Percentiles rank a stretch among this genome's conserved stretches.
These are phyloP conservation scores for Rhopilema esculentum DNA, from an alignment of 30 jellyfish, hydroid and myxozoan genomes.

Conservation along the genomic window DNA sequence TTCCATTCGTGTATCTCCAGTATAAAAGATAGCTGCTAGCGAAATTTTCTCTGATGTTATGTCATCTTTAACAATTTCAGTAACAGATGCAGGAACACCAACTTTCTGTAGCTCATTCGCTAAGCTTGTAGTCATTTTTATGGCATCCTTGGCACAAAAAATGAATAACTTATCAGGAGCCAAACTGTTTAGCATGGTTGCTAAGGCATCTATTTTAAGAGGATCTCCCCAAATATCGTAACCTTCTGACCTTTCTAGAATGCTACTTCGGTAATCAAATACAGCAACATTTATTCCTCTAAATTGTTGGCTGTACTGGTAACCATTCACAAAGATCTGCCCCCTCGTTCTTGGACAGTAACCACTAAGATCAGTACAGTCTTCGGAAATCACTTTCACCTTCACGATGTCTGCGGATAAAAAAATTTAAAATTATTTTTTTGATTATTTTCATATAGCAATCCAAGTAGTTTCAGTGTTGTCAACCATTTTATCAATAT, in stretches of 20 bases:
- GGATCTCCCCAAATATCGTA: neutral
- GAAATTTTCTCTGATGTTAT: neutral
- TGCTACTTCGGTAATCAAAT: slow-evolving; percentile 43
- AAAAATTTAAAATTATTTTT: no score
- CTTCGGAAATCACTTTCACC: no score
- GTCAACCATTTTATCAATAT: no score
- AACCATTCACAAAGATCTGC: slow-evolving; percentile 45
- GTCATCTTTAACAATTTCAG: neutral
- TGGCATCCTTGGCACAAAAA: neutral
- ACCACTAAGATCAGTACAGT: no score
- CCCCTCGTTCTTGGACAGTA: slow-evolving; percentile 9
- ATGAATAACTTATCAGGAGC: neutral
- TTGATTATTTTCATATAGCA: no score
- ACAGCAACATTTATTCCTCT: slow-evolving; percentile 44
- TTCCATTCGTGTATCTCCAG: neutral
- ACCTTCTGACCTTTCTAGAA: slow-evolving; percentile 6
- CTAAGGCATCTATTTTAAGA: neutral
- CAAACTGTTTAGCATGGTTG: neutral
- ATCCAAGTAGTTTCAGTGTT: no score
- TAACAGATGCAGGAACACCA: slow-evolving; percentile 2
- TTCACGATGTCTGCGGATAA: no score
- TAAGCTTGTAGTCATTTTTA: neutral
- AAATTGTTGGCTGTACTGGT: slow-evolving; percentile 27
- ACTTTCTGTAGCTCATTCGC: slow-evolving; percentile 1
- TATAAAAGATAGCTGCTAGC: slow-evolving; percentile 7